Conservation (phyloP, 2,797 vertebrate species). For the Clarias fuscus region DNA sequence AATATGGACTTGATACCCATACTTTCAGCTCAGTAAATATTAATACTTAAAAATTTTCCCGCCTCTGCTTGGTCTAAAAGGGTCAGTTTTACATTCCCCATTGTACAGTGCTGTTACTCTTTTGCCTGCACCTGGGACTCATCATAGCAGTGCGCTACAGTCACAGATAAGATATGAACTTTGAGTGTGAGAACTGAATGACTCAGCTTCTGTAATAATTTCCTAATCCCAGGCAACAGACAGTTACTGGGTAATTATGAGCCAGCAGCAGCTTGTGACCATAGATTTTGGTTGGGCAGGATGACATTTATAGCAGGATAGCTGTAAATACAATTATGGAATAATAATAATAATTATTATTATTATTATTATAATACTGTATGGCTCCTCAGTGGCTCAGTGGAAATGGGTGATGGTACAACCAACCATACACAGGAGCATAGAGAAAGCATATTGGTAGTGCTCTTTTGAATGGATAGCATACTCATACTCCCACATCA, state of each 20-base stretch:
- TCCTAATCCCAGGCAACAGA: not conserved
- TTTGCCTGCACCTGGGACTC: constrained; percentile 67
- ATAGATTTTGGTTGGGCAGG: not conserved
- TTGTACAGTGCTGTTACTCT: constrained; percentile 16
- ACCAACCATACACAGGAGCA: no score
- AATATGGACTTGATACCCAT: not conserved
- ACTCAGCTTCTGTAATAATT: not conserved
- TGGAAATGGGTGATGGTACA: no score
- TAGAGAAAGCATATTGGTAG: no score
- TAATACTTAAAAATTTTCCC: not conserved
- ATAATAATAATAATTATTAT: not conserved
- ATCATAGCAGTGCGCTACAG: constrained; percentile 70
- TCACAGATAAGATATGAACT: constrained; percentile 66
- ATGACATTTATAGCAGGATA: not conserved
- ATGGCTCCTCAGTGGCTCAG: no score
- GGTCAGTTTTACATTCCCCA: not conserved
- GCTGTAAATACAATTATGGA: not conserved
- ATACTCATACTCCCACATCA: no score
- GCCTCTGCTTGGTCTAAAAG: not conserved
- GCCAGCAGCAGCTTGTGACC: not conserved
- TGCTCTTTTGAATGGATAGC: no score
- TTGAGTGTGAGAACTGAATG: constrained; percentile 2
- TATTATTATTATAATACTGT: no score
- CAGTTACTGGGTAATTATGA: not conserved
- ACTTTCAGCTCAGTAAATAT: not conserved